A percentile compares a stretch with the other conserved stretches of the same genome.
Evolutionary conservation across 2,113 vertebrate genomes (phyloP).

Genomic region (Alouatta palliata): DNA sequence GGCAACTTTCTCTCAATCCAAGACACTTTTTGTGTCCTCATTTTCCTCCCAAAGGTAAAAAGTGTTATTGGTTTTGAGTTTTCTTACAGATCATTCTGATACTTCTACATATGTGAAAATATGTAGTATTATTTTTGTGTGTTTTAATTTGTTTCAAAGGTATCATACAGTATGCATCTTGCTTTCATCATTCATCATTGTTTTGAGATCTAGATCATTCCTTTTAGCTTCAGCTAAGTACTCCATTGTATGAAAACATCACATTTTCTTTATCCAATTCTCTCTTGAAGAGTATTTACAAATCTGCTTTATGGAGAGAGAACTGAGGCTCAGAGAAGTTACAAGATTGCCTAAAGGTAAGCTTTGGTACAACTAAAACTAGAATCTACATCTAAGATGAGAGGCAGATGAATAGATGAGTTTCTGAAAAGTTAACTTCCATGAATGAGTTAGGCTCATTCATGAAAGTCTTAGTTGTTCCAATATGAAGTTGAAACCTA

Average conservation of each 20-base stretch:
- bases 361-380: neutral
- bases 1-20: neutral
- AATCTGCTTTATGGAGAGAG: neutral
- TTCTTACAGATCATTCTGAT: neutral
- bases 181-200: neutral
- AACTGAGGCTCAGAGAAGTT: constrained; percentile 18
- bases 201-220: constrained; percentile 4
- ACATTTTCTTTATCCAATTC: constrained; percentile 10
- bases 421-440: neutral
- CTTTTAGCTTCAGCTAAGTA: neutral
- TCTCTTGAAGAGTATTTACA: neutral
- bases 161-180: neutral
- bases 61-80: neutral
- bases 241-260: neutral
- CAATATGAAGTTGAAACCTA: neutral
- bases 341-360: neutral
- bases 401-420: neutral
- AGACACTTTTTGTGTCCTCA: neutral
- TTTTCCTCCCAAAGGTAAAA: neutral
- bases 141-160: neutral
- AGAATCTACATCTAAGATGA: neutral
- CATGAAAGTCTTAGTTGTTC: neutral
- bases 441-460: neutral
- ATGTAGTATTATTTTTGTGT: constrained; percentile 1
- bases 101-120: neutral